Evolutionary conservation across 2,113 vertebrate species (phyloP), one percentile per base, ranked within the genome.

Genomic region (Ictalurus punctatus): DNA sequence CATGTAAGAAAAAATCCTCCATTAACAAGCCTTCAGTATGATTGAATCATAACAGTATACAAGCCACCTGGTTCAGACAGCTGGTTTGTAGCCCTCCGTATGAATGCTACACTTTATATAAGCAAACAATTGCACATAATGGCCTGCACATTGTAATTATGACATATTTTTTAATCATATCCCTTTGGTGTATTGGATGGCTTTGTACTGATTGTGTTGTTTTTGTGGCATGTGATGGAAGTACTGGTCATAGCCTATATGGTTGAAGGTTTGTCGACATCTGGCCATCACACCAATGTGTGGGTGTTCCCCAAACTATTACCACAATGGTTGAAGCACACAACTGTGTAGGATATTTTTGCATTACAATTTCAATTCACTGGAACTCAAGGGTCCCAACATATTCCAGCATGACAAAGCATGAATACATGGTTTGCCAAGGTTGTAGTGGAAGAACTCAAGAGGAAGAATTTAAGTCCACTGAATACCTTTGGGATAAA

Each of bases 11-110:
- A 59, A 87, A 27, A 61, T 86, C 34, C 34, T 40, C 69, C 23
- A 27, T 40, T 76, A 34, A 40, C 44, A 69, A 40, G 2, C 23
- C 44, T 73, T 83, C 37, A 59, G 30, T n/a, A 48, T 88, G 80
- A 48, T 58, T 61, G 25, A 82, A 73, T 69, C 61, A 82, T 82
- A 71, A 30, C 61, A 87, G 78, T 44, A 83, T 21, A 74, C 34
- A 88, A 59, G 63, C 86, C 48, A 73, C 58, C 73, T 65, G 86
- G 59, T 56, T 56, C 14, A 54, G 48, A 85, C 84, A 85, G 84
- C 84, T 84, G 83, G 23, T 84, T 67, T 67, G 40, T 10, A 48
- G 25, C 23, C 40, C 13, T 85, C 67, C n/a, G 23, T 34, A 56
- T 56, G 19, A 56, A 54, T 69, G 63, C 40, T 67, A 69, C 5